Conservation (phyloP, 2,797 vertebrate species). For the Hypotaenidia okinawae region DNA sequence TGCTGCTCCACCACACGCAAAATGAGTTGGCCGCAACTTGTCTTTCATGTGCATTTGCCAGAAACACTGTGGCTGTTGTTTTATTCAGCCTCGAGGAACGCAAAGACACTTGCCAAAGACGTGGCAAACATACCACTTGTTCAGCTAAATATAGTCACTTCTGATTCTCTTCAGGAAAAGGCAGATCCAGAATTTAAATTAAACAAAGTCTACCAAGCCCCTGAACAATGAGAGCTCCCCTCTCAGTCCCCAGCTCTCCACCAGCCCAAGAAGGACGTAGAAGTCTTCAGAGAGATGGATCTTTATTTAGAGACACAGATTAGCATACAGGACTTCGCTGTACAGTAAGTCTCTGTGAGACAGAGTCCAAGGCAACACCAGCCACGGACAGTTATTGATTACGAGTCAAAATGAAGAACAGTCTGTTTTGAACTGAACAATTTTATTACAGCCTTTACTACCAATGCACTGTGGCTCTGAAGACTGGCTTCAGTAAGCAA, state of each 20-base stretch:
- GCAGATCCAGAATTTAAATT: background rate
- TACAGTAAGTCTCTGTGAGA: background rate
- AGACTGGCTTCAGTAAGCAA: conserved; percentile 52
- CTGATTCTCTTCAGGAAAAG: background rate
- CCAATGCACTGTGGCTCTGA: conserved; percentile 27
- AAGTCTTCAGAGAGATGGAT: background rate
- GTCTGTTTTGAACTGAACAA: conserved; percentile 50
- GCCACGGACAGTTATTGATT: conserved; percentile 61
- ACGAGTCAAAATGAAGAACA: conserved; percentile 59
- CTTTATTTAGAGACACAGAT: conserved; percentile 50
- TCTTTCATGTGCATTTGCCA: background rate
- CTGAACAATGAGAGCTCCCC: background rate
- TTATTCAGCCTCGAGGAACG: background rate
- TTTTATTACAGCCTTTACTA: conserved; percentile 64
- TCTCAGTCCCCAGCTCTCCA: background rate
- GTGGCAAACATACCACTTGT: background rate
- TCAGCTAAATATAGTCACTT: background rate
- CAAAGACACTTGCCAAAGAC: background rate
- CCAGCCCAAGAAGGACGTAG: background rate
- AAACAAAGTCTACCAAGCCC: background rate
- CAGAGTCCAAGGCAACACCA: background rate
- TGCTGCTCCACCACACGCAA: background rate
- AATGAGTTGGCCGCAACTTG: background rate
- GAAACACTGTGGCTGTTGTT: background rate
- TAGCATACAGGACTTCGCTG: conserved; percentile 36